These are phyloP conservation scores for Silurus lanzhouensis DNA, from an alignment of 2,797 vertebrate genomes.

Conservation along the genomic window DNA sequence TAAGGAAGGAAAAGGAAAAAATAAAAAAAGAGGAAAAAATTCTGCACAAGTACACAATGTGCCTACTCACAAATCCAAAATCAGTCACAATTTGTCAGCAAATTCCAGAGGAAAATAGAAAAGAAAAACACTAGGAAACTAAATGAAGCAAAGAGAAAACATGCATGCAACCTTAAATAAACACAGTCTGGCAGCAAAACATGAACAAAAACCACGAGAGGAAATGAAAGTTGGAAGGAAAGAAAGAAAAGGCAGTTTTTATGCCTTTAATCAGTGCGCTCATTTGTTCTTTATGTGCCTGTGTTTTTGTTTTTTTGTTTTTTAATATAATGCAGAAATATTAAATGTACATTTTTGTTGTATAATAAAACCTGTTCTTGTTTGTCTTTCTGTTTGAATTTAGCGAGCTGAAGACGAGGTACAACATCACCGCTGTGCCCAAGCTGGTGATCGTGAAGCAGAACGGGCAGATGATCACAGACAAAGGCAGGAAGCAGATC, in stretches of 20 bases:
- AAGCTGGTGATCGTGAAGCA: conserved; percentile 94
- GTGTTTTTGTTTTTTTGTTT: too few relatives aligned
- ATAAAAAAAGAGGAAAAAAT: too few relatives aligned
- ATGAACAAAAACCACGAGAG: neutral
- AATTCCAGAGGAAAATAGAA: neutral
- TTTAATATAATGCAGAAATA: too few relatives aligned
- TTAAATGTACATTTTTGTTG: neutral
- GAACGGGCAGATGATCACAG: conserved; percentile 91
- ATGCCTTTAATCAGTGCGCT: neutral
- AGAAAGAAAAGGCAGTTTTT: too few relatives aligned
- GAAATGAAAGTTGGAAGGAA: neutral
- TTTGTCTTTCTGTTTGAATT: conserved; percentile 19
- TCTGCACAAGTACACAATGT: too few relatives aligned
- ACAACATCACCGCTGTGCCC: conserved; percentile 88
- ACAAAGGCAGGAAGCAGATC: conserved; percentile 94
- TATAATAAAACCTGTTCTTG: neutral
- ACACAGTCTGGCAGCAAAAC: neutral
- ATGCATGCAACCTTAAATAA: too few relatives aligned
- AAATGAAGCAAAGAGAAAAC: neutral
- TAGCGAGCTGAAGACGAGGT: conserved; percentile 91
- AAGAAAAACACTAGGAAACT: neutral
- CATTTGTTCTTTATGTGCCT: neutral
- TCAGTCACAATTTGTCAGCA: too few relatives aligned
- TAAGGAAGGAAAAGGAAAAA: neutral
- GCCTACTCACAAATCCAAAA: too few relatives aligned